Conservation (phyloP, 2,113 vertebrate genomes). For the Myrmophylax atrothorax region DNA sequence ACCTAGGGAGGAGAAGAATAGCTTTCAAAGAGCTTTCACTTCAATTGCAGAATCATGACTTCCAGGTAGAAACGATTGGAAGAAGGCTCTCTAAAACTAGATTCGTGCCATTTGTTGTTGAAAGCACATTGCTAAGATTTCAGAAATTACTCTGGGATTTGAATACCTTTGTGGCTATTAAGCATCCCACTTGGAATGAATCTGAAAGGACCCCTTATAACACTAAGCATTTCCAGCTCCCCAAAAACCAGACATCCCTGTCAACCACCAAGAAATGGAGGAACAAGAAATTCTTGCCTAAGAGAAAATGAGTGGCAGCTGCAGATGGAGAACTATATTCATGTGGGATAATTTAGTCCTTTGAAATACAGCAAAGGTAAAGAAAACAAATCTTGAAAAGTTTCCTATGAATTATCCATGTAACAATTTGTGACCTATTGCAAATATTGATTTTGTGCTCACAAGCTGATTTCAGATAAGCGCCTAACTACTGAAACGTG, state of each 20-base stretch:
- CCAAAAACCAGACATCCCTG: not conserved
- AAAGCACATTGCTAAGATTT: not conserved
- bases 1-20: not conserved
- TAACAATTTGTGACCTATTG: not conserved
- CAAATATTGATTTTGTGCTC: not conserved
- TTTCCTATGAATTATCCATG: not conserved
- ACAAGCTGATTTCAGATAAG: not conserved
- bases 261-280: not conserved
- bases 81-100: not conserved
- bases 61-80: not conserved
- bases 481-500: not conserved
- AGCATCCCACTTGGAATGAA: not conserved
- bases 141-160: not conserved
- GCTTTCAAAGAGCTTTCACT: conserved; percentile 37
- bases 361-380: not conserved
- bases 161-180: not conserved
- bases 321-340: not conserved
- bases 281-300: not conserved
- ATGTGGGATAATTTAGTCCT: not conserved
- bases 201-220: not conserved
- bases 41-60: conserved; percentile 14
- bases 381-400: not conserved
- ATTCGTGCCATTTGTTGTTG: not conserved
- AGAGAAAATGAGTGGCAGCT: not conserved
- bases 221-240: not conserved